phyloP scores from a whole-genome alignment of 2,888 invertebrate genomes.

The Calliphora vomitoria region DNA sequence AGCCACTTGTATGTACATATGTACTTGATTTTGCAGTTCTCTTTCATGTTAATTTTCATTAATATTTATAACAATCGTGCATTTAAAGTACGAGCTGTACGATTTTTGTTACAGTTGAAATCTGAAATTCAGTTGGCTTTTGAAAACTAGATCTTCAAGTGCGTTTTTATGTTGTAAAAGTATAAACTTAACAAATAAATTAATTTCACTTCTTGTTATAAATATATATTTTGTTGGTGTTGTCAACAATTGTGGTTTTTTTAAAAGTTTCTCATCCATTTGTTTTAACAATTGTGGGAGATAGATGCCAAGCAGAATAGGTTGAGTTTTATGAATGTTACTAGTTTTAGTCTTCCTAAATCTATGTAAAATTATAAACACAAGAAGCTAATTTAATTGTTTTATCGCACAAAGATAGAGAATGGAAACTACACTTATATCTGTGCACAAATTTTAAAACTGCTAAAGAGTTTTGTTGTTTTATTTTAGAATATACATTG shows the following conservation, averaged over 20 bases:
- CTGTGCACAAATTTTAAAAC: too few species aligned
- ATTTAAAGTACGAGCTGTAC: background rate
- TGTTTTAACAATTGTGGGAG: background rate
- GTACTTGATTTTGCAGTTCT: background rate
- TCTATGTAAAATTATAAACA: too few species aligned
- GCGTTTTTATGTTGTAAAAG: conserved; percentile 37
- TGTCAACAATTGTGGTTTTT: conserved; percentile 30
- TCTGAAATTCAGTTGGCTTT: background rate
- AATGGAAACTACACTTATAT: too few species aligned
- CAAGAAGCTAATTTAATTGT: too few species aligned
- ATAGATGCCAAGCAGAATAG: background rate
- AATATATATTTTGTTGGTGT: background rate
- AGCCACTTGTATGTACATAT: conserved; percentile 44
- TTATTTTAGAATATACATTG: too few species aligned
- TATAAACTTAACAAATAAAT: background rate
- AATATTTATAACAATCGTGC: conserved; percentile 3
- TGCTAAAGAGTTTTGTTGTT: too few species aligned
- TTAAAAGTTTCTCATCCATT: conserved; percentile 36
- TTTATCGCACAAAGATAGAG: too few species aligned
- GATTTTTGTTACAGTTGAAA: conserved; percentile 29
- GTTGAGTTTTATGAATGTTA: background rate
- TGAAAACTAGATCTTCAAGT: conserved; percentile 41
- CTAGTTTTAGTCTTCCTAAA: too few species aligned
- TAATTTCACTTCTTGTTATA: conserved; percentile 9
- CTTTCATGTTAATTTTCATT: conserved; percentile 12